Evolutionary conservation across 2,888 invertebrate species (phyloP).

Genomic region (Theristus sp.): DNA sequence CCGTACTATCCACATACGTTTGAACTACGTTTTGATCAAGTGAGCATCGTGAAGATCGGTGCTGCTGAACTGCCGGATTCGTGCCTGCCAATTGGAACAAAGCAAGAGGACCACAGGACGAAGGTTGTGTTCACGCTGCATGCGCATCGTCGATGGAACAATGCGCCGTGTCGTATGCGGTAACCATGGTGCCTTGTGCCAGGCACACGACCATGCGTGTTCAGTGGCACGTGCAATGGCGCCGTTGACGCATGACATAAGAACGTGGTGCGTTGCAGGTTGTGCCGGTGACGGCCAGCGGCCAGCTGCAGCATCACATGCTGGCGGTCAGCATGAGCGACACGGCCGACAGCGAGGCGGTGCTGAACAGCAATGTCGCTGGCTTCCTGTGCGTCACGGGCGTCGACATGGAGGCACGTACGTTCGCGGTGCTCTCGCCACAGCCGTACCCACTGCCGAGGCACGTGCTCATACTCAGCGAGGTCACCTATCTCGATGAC

Average conservation of each 20-base stretch:
- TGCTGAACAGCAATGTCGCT: constrained; percentile 64
- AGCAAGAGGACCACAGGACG: constrained; percentile 48
- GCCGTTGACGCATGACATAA: too few relatives aligned
- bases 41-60: constrained; percentile 42
- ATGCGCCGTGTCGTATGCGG: too few relatives aligned
- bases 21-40: constrained; percentile 59
- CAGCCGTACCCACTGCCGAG: constrained; percentile 64
- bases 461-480: constrained; percentile 63
- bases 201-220: too few relatives aligned
- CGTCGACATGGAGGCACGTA: constrained; percentile 52
- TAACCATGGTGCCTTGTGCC: too few relatives aligned
- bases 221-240: too few relatives aligned
- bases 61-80: constrained; percentile 69
- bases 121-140: too few relatives aligned
- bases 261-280: too few relatives aligned
- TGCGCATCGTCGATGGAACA: too few relatives aligned
- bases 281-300: constrained; percentile 10
- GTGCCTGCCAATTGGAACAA: constrained; percentile 90
- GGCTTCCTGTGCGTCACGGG: constrained; percentile 85
- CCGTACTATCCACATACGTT: constrained; percentile 43
- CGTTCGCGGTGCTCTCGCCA: constrained; percentile 67
- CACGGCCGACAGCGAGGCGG: constrained; percentile 19
- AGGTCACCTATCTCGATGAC: constrained; percentile 75
- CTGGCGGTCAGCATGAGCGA: constrained; percentile 63
- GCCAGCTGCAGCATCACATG: constrained; percentile 55